Conservation (phyloP, 92 coral and sea anemone species). For the Paramuricea clavata region DNA sequence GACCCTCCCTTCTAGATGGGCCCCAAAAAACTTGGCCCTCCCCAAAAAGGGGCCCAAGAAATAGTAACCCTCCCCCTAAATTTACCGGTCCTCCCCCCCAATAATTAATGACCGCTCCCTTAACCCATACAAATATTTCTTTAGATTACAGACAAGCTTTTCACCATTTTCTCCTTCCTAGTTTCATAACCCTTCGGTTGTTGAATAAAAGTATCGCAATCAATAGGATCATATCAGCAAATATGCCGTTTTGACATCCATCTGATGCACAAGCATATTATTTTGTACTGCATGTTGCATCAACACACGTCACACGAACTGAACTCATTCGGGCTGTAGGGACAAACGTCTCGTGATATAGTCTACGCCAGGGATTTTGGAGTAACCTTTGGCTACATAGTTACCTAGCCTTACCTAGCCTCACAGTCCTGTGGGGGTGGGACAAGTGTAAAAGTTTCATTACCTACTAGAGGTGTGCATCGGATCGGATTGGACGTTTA, state of each 20-base stretch:
- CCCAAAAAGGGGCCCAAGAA: too few species aligned
- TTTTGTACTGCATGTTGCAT: slow-evolving; percentile 56
- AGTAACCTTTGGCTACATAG: slow-evolving; percentile 62
- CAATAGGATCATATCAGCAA: slow-evolving; percentile 55
- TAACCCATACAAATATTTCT: too few species aligned
- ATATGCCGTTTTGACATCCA: slow-evolving; percentile 62
- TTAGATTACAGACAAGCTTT: slow-evolving; percentile 46
- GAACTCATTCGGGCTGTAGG: too few species aligned
- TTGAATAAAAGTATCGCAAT: slow-evolving; percentile 54
- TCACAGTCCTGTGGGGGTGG: slow-evolving; percentile 65
- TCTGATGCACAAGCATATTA: too few species aligned
- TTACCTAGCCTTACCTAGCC: slow-evolving; percentile 68
- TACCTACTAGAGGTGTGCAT: too few species aligned
- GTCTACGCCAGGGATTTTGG: slow-evolving; percentile 59
- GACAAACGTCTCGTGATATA: slow-evolving; percentile 45
- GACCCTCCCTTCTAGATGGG: too few species aligned
- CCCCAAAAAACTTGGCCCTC: too few species aligned
- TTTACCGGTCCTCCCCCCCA: too few species aligned
- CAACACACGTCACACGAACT: slow-evolving; percentile 46
- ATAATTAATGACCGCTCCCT: too few species aligned
- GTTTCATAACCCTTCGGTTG: slow-evolving; percentile 66
- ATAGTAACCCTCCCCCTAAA: too few species aligned
- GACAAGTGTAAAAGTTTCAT: slow-evolving; percentile 62
- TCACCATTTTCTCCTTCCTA: slow-evolving; percentile 51
- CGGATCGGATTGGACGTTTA: too few species aligned